Evolutionary conservation across 2,888 invertebrate species (phyloP), one percentile per base, ranked within the genome.

Genomic region (Stegophylla sp.): DNA sequence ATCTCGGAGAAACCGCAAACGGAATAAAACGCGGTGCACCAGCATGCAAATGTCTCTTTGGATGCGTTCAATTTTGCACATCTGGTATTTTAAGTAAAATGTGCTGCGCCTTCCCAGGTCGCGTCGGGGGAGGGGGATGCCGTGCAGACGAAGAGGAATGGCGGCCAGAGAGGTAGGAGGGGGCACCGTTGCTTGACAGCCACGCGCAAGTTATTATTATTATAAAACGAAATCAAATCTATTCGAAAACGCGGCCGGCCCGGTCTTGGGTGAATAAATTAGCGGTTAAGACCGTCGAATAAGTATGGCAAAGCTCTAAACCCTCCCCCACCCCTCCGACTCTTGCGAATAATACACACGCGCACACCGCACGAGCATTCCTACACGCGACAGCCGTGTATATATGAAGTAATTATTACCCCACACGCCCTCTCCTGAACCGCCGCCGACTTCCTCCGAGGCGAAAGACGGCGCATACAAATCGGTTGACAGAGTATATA

Each of bases 261-360:
- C n/a, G 64, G 84, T 85, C 86, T 86, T 86, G 87, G 88, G 87
- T 87, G 92, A 91, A 92, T 92, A 92, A 92, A 92, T 92, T 92
- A 92, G 91, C 90, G 89, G 88, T 89, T 88, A 90, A 89, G 84
- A 84, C 83, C 83, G n/a, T n/a, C n/a, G 81, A 83, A 83, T 77
- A 77, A 77, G 77, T 77, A 77, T 69, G 71, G 79, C 61, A 71
- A 79, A 79, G 79, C 79, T 71, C 61, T 69, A 69, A 69, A 77
- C 67, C 69, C 28, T 12, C 45, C 28, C 28, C 17, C 23, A 17
- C 59, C 61, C 20, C 23, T 34, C 10, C 3, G 28, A 34, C 34
- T 34, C 34, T 34, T 34, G 7, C 34, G 34, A 34, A 34, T 7
- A 34, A n/a, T n/a, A 69, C 67, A 59, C 77, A 26, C 75, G 17